Conservation (phyloP, 2,888 invertebrate genomes). For the Platypus cylindrus region DNA sequence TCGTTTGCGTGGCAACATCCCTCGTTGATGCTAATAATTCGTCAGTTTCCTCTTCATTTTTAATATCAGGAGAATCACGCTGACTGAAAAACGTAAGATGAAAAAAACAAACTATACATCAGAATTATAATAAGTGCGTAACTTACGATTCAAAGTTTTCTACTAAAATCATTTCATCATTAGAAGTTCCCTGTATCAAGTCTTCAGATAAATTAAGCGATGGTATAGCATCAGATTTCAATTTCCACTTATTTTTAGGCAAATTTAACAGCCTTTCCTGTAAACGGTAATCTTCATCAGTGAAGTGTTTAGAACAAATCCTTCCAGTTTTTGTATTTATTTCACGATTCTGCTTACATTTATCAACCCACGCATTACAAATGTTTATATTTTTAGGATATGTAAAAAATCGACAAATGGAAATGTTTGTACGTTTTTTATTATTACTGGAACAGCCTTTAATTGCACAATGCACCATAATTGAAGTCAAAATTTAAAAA, state of each 20-base stretch:
- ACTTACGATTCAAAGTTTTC: background rate
- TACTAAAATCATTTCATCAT: no score
- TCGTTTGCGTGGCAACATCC: no score
- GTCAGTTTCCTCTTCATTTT: no score
- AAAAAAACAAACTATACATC: no score
- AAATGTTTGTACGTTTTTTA: conserved; percentile 4
- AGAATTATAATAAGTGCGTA: no score
- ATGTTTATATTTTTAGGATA: conserved; percentile 6
- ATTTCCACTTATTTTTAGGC: conserved; percentile 8
- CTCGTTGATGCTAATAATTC: no score
- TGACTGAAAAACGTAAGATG: no score
- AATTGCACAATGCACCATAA: conserved; percentile 7
- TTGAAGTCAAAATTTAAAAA: background rate
- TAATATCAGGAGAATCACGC: no score
- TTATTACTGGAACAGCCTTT: conserved; percentile 6
- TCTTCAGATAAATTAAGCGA: conserved; percentile 3
- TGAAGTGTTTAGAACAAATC: conserved; percentile 7
- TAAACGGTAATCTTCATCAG: conserved; percentile 3
- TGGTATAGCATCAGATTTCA: conserved; percentile 9
- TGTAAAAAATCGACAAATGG: conserved; percentile 5
- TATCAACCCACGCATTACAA: conserved; percentile 6
- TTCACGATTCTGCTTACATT: conserved; percentile 5
- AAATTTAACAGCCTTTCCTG: conserved; percentile 8
- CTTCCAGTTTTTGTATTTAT: conserved; percentile 7
- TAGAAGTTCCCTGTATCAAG: no score